A percentile compares a stretch with the other conserved stretches of the same genome.
Conservation (phyloP, 2,797 vertebrate species). For the Notolepis coatsorum region DNA sequence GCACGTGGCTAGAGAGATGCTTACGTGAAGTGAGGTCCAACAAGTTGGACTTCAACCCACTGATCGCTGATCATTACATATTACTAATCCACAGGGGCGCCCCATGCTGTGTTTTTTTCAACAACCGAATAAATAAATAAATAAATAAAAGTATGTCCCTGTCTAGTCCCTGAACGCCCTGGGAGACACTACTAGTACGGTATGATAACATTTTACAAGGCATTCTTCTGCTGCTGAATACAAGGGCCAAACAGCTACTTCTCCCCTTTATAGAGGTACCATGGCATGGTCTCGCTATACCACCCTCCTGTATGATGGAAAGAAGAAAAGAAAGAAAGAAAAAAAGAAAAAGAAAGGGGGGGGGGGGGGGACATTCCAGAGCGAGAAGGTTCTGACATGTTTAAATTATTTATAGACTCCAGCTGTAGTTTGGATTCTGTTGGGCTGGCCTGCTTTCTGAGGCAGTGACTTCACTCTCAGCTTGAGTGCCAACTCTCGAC, state of each 20-base stretch:
- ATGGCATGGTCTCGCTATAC: not conserved
- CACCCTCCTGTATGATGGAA: conserved; percentile 6
- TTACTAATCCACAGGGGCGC: too few relatives aligned
- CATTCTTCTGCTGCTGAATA: conserved; percentile 34
- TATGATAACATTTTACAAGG: conserved; percentile 37
- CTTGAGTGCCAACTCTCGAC: conserved; percentile 11
- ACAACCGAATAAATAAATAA: too few relatives aligned
- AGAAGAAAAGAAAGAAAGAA: too few relatives aligned
- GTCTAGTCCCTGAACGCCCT: not conserved
- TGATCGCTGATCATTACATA: too few relatives aligned
- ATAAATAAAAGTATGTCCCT: too few relatives aligned
- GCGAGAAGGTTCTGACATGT: conserved; percentile 47
- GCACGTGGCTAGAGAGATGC: too few relatives aligned
- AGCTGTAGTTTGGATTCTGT: conserved; percentile 62
- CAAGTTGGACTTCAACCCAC: too few relatives aligned
- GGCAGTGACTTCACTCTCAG: conserved; percentile 32
- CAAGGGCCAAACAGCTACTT: conserved; percentile 2
- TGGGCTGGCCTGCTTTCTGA: not conserved
- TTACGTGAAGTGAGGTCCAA: too few relatives aligned
- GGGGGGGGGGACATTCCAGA: conserved; percentile 2
- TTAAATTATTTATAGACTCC: conserved; percentile 57
- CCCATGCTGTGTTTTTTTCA: too few relatives aligned
- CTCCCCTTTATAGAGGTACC: conserved; percentile 5
- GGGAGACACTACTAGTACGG: conserved; percentile 8
- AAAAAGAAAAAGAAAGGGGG: conserved; percentile 25